Evolutionary conservation across 1,140 invertebrate species (phyloP), one percentile per base, ranked within the genome.

Genomic region (Halyomorpha halys): DNA sequence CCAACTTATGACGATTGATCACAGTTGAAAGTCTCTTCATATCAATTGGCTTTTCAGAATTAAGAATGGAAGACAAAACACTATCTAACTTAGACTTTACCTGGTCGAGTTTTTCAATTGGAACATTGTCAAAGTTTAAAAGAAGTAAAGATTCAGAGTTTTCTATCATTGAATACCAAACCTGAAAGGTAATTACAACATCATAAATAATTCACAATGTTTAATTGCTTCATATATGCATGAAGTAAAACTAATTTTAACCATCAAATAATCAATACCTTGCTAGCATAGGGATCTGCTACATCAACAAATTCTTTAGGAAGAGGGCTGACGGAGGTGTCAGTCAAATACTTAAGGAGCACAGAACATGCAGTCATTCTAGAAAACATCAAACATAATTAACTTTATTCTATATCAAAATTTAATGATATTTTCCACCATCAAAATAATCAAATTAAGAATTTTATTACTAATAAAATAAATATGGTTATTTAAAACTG

Each of bases 261-360:
- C 5, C 34, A 39, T 11, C 11, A 39, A 39, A 39, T 39, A 11
- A 30, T 39, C 13, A 39, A 77, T 75, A 90, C 87, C 71, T 83
- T 81, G 71, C 86, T 90, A 49, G 89, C 89, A 69, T 83, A 83
- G 0, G 91, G 89, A 71, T 94, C 86, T 45, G 86, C 81, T 21
- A 83, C 82, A 76, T 94, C 90, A 5, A 94, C 86, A 77, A 95
- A 91, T 67, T 85, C 83, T 70, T 85, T 81, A 71, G 91, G 86
- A 53, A 97, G 73, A 6, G 91, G 91, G 70, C 90, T 86, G 21
- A 90, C 84, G 16, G 90, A 81, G 15, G 88, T 91, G 68, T 91
- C 86, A 3, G 86, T 87, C 25, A 97, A 75, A 76, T 95, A 96
- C 65, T 90, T 86, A 61, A 91, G 74, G 6, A 94, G 73, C n/a